Evolutionary conservation across 2,888 invertebrate genomes (phyloP).

Genomic region (Mallateleia sp.): DNA sequence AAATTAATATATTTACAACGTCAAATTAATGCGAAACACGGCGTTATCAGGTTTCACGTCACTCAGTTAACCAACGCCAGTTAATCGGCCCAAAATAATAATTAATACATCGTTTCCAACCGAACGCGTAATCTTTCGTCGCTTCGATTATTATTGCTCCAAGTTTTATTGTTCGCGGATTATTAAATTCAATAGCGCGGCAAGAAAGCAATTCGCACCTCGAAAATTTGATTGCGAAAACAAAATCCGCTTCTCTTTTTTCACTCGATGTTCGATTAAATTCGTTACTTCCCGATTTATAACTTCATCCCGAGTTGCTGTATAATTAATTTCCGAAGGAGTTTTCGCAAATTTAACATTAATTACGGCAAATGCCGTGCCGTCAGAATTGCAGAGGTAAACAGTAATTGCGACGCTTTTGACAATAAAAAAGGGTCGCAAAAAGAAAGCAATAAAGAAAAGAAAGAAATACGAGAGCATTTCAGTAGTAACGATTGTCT

Average conservation of each 20-base stretch:
- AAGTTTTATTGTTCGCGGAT: neutral
- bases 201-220: neutral
- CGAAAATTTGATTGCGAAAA: neutral
- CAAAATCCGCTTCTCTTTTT: neutral
- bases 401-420: conserved; percentile 50
- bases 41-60: too few species aligned
- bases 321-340: neutral
- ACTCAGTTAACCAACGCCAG: too few species aligned
- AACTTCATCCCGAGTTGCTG: neutral
- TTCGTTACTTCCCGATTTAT: conserved; percentile 4
- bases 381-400: conserved; percentile 22
- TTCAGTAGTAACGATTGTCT: conserved; percentile 63
- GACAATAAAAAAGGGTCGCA: conserved; percentile 37
- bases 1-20: too few species aligned
- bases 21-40: too few species aligned
- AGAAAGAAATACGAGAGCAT: conserved; percentile 38
- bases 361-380: conserved; percentile 47
- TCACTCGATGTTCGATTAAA: conserved; percentile 16
- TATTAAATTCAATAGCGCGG: neutral
- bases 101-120: too few species aligned
- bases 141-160: neutral
- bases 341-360: conserved; percentile 40
- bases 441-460: conserved; percentile 34
- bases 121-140: too few species aligned
- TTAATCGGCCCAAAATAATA: too few species aligned